A percentile compares a stretch with the other conserved stretches of the same genome.
Evolutionary conservation across 2,113 vertebrate species (phyloP).

Genomic region (Marmota monax): DNA sequence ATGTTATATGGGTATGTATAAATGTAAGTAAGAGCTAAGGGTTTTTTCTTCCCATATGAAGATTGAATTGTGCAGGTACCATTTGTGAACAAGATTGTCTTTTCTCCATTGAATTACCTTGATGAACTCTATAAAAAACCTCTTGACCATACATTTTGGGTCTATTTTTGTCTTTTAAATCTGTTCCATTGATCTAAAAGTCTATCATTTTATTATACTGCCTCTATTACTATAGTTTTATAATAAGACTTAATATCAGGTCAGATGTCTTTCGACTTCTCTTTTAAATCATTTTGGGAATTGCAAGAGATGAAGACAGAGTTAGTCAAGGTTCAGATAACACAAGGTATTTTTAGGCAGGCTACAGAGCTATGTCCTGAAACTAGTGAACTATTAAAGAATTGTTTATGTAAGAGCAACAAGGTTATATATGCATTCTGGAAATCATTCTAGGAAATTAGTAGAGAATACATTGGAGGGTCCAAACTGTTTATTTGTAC

Average conservation of each 20-base stretch:
- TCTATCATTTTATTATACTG: neutral
- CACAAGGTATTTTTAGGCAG: neutral
- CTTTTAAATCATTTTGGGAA: neutral
- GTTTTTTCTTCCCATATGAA: neutral
- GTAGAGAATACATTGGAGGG: neutral
- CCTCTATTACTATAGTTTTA: neutral
- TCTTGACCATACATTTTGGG: neutral
- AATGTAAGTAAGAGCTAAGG: neutral
- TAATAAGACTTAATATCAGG: neutral
- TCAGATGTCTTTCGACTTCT: neutral
- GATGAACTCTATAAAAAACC: neutral
- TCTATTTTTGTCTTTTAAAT: neutral
- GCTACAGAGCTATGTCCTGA: neutral
- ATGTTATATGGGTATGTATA: neutral
- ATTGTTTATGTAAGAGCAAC: neutral
- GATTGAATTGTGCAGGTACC: neutral
- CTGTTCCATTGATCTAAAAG: neutral
- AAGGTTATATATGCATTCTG: no score
- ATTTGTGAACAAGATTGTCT: neutral
- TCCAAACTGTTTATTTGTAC: neutral
- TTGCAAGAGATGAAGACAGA: neutral
- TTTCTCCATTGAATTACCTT: neutral
- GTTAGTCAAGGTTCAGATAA: neutral
- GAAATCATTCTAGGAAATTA: neutral
- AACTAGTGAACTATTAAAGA: neutral